A percentile compares a stretch with the other conserved stretches of the same genome.
Evolutionary conservation across 2,113 vertebrate species (phyloP).

Genomic region (Hassar affinis): DNA sequence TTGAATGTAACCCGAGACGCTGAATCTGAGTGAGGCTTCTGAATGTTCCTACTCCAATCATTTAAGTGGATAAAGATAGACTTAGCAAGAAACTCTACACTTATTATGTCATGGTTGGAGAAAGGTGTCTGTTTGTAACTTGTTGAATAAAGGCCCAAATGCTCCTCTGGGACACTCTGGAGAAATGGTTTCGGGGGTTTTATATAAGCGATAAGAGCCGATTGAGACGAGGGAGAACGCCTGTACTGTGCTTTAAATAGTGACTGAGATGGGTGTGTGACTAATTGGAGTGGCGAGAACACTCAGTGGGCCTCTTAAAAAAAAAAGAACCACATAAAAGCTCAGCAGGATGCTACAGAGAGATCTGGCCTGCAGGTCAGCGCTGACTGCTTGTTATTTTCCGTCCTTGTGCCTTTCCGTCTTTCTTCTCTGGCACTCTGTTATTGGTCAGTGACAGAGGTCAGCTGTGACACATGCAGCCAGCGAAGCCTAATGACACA

Average conservation of each 20-base stretch:
- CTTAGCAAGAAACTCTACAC: not conserved
- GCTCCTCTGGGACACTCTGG: not conserved
- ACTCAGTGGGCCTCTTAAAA: not conserved
- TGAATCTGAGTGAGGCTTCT: too few species aligned
- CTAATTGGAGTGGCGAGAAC: slow-evolving; percentile 20
- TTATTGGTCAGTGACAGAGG: slow-evolving; percentile 7
- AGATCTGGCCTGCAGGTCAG: not conserved
- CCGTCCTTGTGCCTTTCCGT: not conserved
- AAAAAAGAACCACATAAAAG: not conserved
- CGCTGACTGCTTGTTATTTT: not conserved
- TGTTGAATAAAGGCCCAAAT: not conserved
- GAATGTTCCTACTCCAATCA: not conserved
- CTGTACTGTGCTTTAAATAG: slow-evolving; percentile 56
- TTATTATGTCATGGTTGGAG: too few species aligned
- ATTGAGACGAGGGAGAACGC: not conserved
- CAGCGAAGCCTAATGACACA: not conserved
- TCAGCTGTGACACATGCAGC: not conserved
- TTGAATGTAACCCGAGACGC: too few species aligned
- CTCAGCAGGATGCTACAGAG: not conserved
- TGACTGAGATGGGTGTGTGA: slow-evolving; percentile 23
- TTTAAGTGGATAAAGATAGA: not conserved
- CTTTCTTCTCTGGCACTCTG: not conserved
- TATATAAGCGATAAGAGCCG: not conserved
- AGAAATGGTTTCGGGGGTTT: not conserved
- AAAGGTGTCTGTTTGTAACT: not conserved